Percentiles rank a stretch among this genome's conserved stretches.
These are phyloP conservation scores for Drosophila sproati DNA, from an alignment of 1,140 invertebrate species.

Conservation along the genomic window DNA sequence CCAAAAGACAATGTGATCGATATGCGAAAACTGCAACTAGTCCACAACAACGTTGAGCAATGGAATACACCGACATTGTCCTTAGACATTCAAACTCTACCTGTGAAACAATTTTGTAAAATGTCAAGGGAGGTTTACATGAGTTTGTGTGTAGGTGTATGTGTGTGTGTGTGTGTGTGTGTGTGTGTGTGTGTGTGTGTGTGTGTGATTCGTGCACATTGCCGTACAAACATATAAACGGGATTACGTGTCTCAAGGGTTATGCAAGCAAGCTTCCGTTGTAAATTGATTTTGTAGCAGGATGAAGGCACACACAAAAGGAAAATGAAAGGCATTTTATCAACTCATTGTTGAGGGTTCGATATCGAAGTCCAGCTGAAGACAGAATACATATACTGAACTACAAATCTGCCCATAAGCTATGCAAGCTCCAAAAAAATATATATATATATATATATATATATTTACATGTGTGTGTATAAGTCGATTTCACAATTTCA, in stretches of 20 bases:
- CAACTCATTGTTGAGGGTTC: conserved; percentile 59
- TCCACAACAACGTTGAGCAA: conserved; percentile 28
- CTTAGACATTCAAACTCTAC: conserved; percentile 58
- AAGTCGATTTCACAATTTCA: conserved; percentile 5
- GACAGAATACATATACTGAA: background rate
- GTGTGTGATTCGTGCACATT: conserved; percentile 10
- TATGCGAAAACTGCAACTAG: conserved; percentile 67
- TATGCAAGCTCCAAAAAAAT: background rate
- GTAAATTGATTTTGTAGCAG: conserved; percentile 73
- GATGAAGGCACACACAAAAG: conserved; percentile 55
- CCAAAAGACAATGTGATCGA: conserved; percentile 67
- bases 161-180: background rate
- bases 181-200: background rate
- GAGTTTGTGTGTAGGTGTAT: background rate
- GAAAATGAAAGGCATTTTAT: conserved; percentile 69
- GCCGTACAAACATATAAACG: conserved; percentile 53
- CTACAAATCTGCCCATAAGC: conserved; percentile 17
- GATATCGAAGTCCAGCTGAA: conserved; percentile 34
- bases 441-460: background rate
- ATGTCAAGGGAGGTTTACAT: conserved; percentile 54
- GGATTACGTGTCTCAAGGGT: conserved; percentile 71
- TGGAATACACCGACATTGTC: conserved; percentile 68
- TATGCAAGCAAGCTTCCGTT: conserved; percentile 76
- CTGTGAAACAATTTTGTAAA: conserved; percentile 66
- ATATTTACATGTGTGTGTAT: background rate